Evolutionary conservation across 37 sponge, comb jelly and placozoan genomes (phyloP).

Genomic region (Cliona cf. orientalis): DNA sequence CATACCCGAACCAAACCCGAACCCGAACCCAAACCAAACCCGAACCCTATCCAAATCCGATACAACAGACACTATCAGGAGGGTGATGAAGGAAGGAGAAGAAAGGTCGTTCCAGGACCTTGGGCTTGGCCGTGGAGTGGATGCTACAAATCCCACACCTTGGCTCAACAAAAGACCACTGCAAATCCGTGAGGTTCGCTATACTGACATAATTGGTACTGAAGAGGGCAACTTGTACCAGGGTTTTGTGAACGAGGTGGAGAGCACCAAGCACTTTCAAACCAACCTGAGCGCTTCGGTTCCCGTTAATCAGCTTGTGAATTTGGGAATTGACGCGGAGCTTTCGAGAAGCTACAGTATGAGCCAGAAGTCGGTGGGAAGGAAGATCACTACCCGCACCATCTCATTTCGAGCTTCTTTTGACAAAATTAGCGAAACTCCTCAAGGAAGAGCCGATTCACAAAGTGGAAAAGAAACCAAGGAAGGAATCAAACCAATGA

Average conservation of each 20-base stretch:
- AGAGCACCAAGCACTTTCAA: not conserved
- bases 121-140: constrained; percentile 1
- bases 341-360: not conserved
- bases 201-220: constrained; percentile 37
- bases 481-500: not conserved
- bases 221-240: constrained; percentile 46
- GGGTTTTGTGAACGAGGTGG: not conserved
- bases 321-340: not conserved
- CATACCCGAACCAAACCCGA: no score
- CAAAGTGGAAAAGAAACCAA: not conserved
- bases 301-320: not conserved
- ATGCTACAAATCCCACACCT: constrained; percentile 1
- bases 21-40: no score
- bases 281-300: not conserved
- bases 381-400: not conserved
- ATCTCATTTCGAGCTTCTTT: not conserved
- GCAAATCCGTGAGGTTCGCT: constrained; percentile 23
- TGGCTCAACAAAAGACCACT: constrained; percentile 7
- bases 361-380: not conserved
- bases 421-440: not conserved
- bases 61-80: not conserved
- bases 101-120: not conserved
- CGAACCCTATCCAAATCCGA: no score
- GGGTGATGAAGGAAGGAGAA: not conserved
- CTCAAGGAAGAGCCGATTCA: not conserved